Evolutionary conservation across 1,140 invertebrate genomes (phyloP), one percentile per base, ranked within the genome.

Genomic region (Microplitis demolitor): DNA sequence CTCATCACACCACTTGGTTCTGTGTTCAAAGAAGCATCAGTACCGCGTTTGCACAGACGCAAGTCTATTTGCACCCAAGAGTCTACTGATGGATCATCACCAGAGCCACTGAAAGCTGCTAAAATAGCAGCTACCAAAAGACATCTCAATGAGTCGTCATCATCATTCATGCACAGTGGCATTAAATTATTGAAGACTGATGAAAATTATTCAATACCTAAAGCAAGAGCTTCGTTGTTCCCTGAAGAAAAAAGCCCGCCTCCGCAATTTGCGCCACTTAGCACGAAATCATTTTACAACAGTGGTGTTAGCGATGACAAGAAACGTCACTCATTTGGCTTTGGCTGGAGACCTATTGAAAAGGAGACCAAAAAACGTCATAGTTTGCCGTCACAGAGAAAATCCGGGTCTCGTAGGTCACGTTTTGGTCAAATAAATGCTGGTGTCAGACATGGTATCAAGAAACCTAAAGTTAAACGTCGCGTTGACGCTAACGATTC

Each of bases 401-500:
- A 35, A 72, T 33, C 77, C 4, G 67, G 73, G 66, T 61, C 73
- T 56, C 0, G 9, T 31, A 4, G 82, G 74, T 50, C 79, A 71
- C 63, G 31, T 63, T 66, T 74, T 33, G 81, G 82, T 4, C 79
- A 79, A 71, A 83, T 87, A 4, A 87, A 87, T 71, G 79, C 76
- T 51, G 85, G 85, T 16, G 84, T 88, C 3, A 69, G 62, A 3
- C 86, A 88, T 71, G 79, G 78, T 1, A 81, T 88, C 11, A 86
- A 80, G 69, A 82, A 73, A 62, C 83, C 81, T 34, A 87, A 82
- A 76, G 58, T 71, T 3, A 85, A 83, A 34, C 71, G 70, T 54
- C 63, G 63, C 3, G 16, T 66, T 8, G 64, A 61, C 3, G 54
- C 61, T 2, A n/a, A 66, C 45, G 71, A 77, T 16, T 62, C 71